Evolutionary conservation across 2,113 vertebrate species (phyloP), one percentile per base, ranked within the genome.

Genomic region (Cyanoramphus novaezelandiae): DNA sequence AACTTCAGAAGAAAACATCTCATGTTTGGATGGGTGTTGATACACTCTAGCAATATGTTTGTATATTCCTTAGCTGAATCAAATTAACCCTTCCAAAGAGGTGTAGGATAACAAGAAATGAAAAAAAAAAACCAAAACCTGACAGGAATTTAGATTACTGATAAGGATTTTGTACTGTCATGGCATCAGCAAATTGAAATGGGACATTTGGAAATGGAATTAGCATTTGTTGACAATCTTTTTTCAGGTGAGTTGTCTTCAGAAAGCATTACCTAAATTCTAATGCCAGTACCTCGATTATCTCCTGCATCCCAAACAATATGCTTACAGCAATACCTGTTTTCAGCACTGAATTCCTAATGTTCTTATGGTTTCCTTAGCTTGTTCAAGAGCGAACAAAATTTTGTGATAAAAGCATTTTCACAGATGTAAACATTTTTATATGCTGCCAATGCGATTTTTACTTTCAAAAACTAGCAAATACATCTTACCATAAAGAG

Each of bases 391-490:
- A 41, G 64, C 77, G 52, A 83, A 25, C 41, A 90, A 79, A 80
- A 29, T 63, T 85, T 74, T 88, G 35, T 74, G 79, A 63, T 80
- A 78, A 84, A 84, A 70, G 27, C 0, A 0, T 86, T 91, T 96
- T 85, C 85, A 77, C 75, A 86, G 71, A 59, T 80, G 60, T 81
- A 86, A 90, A 83, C 90, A 37, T 88, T 93, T 86, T 92, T 76
- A 90, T 90, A 57, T 1, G 6, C 49, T 95, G 88, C 71, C 90
- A 92, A 7, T 83, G 59, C 24, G 75, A 28, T 86, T 94, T 93
- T 92, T 92, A n/a, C 46, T 92, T 91, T 93, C 31, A 83, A 81
- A 92, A 96, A n/a, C 28, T 35, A 86, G 68, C 63, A 53, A 85
- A 77, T 44, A 27, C 25, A 1, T 76, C 52, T 90, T 77, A 63